Evolutionary conservation across 2,113 vertebrate genomes (phyloP), one percentile per base, ranked within the genome.

Genomic region (Oreotrochilus melanogaster): DNA sequence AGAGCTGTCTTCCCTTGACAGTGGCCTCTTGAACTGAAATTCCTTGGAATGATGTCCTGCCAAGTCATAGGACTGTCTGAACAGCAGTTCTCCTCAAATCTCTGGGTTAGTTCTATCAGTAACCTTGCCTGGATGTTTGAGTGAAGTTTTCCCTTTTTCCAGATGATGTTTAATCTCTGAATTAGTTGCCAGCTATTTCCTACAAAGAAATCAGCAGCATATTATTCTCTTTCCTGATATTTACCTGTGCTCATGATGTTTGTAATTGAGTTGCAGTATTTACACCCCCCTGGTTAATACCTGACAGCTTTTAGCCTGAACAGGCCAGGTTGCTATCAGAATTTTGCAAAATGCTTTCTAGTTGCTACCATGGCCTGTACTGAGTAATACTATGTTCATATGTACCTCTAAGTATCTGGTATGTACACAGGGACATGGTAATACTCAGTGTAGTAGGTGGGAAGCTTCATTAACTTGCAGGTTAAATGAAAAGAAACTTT

Each of bases 11-110:
- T 85, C 89, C 89, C 95, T 96, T 89, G 73, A 30, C 9, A 5
- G 66, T 69, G 89, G 92, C 89, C 89, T 91, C 93, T 91, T 87
- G 60, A 73, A 47, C 89, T 93, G 61, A 72, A 89, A 91, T 94
- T 93, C 96, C 48, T 91, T 87, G 33, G 30, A 89, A 94, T 74
- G 43, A 53, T 96, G 92, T 89, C 73, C 84, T 94, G 95, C 95
- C 96, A 96, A 96, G 96, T 95, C 92, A 81, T 66, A 92, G 80
- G 92, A 89, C 84, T 89, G 83, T 92, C 79, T 92, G 92, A 93
- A 74, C 57, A 21, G 57, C 74, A 75, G 43, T 67, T 88, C 66
- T 89, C 72, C 66, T 89, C 72, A 37, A 14, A 66, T 94, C 79
- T 42, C 51, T 78, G 25, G 3, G 60, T 80, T 91, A 45, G 42